These are phyloP conservation scores for Solea solea DNA, from an alignment of 2,113 vertebrate genomes.

Conservation along the genomic window DNA sequence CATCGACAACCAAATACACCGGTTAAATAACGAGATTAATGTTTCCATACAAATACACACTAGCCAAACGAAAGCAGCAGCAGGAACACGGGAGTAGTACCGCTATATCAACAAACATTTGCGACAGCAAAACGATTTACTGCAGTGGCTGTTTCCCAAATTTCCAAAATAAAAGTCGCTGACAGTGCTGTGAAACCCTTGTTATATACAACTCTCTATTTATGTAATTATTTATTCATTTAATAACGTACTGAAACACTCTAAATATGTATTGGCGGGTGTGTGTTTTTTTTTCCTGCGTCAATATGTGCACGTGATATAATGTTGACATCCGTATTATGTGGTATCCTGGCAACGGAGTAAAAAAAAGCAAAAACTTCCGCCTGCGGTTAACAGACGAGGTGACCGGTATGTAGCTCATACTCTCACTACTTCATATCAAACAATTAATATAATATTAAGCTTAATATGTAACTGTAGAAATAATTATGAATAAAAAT, in stretches of 20 bases:
- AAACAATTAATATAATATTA: background rate
- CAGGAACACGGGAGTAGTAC: background rate
- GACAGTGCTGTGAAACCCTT: rapidly evolving
- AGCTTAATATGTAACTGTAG: too few relatives aligned
- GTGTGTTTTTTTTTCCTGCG: too few relatives aligned
- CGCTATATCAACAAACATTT: conserved; percentile 54
- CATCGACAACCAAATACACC: background rate
- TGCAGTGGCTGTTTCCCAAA: conserved; percentile 22
- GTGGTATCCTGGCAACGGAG: conserved; percentile 64
- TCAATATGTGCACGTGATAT: background rate
- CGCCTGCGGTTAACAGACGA: background rate
- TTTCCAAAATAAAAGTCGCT: conserved; percentile 71
- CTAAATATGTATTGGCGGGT: too few relatives aligned
- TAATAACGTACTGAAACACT: too few relatives aligned
- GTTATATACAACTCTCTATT: background rate
- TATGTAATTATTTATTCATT: background rate
- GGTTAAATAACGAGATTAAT: background rate
- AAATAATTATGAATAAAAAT: too few relatives aligned
- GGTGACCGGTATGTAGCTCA: background rate
- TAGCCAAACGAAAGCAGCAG: background rate
- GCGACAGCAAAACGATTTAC: conserved; percentile 58
- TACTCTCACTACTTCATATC: background rate
- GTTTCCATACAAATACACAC: background rate
- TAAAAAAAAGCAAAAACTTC: background rate
- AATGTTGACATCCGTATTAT: rapidly evolving